A percentile compares a stretch with the other conserved stretches of the same genome.
Conservation (phyloP, 1,140 invertebrate species). For the Drosophila bocki region DNA sequence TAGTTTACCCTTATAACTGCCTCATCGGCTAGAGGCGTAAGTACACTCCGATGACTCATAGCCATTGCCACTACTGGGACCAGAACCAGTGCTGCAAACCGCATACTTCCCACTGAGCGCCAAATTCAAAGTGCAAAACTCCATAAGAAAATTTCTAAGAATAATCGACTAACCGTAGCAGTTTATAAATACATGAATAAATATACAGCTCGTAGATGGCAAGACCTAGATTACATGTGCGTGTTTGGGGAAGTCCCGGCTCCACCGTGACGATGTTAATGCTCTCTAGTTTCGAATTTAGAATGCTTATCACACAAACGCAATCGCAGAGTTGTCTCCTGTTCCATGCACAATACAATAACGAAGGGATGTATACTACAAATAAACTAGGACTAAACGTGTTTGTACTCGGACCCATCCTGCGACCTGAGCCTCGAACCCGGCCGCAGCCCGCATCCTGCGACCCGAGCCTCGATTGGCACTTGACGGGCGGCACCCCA, state of each 20-base stretch:
- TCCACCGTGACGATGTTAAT: conserved; percentile 24
- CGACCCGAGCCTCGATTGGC: conserved; percentile 27
- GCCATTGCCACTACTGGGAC: background rate
- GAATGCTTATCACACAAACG: conserved; percentile 43
- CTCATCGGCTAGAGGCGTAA: too few species aligned
- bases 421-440: conserved; percentile 6
- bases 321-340: conserved; percentile 1
- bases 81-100: background rate
- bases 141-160: background rate
- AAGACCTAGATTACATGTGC: conserved; percentile 20
- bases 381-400: conserved; percentile 17
- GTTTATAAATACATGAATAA: conserved; percentile 16
- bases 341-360: conserved; percentile 8
- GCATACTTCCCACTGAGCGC: background rate
- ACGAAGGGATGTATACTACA: background rate
- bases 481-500: conserved; percentile 14
- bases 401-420: background rate
- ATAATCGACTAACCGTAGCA: conserved; percentile 1
- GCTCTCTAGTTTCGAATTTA: conserved; percentile 16
- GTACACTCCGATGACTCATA: background rate
- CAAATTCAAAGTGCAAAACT: conserved; percentile 10
- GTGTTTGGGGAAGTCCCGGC: conserved; percentile 15
- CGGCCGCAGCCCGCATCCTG: background rate
- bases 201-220: conserved; percentile 2
- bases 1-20: too few species aligned